Base-by-base conservation (phyloP, 2,888 invertebrate species). In the Napeogenes inachia region DNA sequence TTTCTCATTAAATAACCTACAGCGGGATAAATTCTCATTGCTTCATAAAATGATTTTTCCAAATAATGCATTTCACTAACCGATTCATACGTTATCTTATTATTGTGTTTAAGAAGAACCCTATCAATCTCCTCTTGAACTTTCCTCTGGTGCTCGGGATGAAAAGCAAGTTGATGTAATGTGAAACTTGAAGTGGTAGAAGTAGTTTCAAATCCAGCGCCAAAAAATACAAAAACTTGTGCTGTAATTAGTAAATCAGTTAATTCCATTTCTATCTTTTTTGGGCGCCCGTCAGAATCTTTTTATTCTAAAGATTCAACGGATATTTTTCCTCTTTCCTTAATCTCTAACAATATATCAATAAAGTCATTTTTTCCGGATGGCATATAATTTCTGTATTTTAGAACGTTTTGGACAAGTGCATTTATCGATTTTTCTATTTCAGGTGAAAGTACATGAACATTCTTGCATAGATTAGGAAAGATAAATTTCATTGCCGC, bases 201-300 rank as follows among this genome's bases (percentile, higher is more conserved):
- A 0, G 91, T 91, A 3, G 91, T 91, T 72, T 91, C 91, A 68
- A 89, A 91, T 6, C 92, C 92, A 60, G 91, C 92, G 30, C 83
- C 89, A 56, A 90, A 89, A 68, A 89, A 89, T 4, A 87, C 82
- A 70, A 90, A 89, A 0, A 84, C 82, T 77, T 89, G 89, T 3
- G 89, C 87, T 10, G 80, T 80, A 75, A 89, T 75, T 57, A 88
- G 65, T 54, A 77, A 61, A 56, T 87, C 84, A 62, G 76, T 80
- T 60, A 88, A 65, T 74, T 87, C 84, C 56, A 85, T 61, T 60
- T 82, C 79, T 0, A 86, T 74, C 8, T 75, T 73, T 73, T 81
- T 80, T 2, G 85, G 76, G 21, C 78, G 68, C 2, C 88, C 88
- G 69, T 89, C 80, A 0, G 73, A 45, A 61, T 84, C 78, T 61